Evolutionary conservation across 2,113 vertebrate genomes (phyloP).

Genomic region (Myotis davidii): DNA sequence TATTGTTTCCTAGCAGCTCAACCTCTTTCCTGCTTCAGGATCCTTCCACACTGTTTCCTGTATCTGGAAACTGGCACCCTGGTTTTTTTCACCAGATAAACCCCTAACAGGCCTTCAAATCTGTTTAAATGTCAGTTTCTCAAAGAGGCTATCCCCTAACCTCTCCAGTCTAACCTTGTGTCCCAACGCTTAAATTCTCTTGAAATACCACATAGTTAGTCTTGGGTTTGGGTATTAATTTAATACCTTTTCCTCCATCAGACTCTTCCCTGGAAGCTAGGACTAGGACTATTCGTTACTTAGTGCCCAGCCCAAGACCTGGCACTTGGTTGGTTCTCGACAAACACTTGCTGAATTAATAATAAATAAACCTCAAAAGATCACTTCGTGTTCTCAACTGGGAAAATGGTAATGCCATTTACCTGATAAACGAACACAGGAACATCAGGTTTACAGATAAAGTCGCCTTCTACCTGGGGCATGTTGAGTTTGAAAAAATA

Average conservation of each 20-base stretch:
- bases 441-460: not conserved
- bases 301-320: not conserved
- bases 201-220: not conserved
- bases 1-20: not conserved
- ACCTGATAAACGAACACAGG: not conserved
- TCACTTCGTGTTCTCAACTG: not conserved
- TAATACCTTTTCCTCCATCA: not conserved
- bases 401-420: not conserved
- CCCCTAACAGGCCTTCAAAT: not conserved
- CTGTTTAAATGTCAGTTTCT: conserved; percentile 1
- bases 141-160: not conserved
- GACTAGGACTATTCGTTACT: not conserved
- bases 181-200: not conserved
- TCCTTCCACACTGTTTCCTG: not conserved
- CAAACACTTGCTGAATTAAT: not conserved
- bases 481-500: not conserved
- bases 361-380: conserved; percentile 12
- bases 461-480: not conserved
- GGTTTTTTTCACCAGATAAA: not conserved
- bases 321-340: not conserved
- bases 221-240: not conserved
- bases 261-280: not conserved
- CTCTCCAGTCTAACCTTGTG: not conserved
- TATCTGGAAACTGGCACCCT: not conserved
- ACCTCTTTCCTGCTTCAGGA: not conserved